Base-by-base conservation (phyloP, 2,113 vertebrate species). In the Cairina moschata region DNA sequence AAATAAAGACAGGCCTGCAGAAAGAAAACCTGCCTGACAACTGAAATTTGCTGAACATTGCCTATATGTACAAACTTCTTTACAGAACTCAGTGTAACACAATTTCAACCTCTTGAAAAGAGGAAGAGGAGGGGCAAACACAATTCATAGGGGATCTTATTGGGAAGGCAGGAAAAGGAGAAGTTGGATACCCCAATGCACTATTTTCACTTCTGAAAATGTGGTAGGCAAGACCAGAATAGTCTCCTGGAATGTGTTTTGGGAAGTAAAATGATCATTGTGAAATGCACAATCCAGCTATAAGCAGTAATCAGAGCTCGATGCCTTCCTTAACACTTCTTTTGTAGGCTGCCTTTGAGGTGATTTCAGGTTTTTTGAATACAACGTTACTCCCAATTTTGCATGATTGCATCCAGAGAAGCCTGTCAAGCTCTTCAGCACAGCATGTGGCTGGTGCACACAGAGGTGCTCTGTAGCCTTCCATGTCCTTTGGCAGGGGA, bases 391-490 rank as follows among this genome's bases (percentile, higher is more conserved):
- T 67, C 18, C 23, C 15, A 31, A 1, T 13, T 75, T 63, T 60
- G 6, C 60, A 52, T 36, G 36, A 40, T 22, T 63, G 17, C 48
- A 16, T 32, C 52, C 48, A 65, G 56, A 40, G 88, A 80, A 81
- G 17, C 1, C 62, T 75, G 56, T n/a, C 72, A 74, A 22, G 17
- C 7, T 69, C n/a, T 83, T 50, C 32, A 36, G 4, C 2, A 14
- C 1, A 48, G 28, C 80, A 62, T 5, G 50, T 83, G 36, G 40
- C 60, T 83, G 68, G 44, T 58, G 59, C 52, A 36, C 58, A 20
- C 0, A 0, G 14, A 34, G 36, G 6, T 59, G 36, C 26, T n/a
- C 73, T 74, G 21, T 7, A 62, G 56, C 21, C 28, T 73, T 74
- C 56, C 8, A 4, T 2, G 5, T 88, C 55, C 46, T 26, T 79